Conservation (phyloP, 2,113 vertebrate genomes). For the Haplochromis burtoni region DNA sequence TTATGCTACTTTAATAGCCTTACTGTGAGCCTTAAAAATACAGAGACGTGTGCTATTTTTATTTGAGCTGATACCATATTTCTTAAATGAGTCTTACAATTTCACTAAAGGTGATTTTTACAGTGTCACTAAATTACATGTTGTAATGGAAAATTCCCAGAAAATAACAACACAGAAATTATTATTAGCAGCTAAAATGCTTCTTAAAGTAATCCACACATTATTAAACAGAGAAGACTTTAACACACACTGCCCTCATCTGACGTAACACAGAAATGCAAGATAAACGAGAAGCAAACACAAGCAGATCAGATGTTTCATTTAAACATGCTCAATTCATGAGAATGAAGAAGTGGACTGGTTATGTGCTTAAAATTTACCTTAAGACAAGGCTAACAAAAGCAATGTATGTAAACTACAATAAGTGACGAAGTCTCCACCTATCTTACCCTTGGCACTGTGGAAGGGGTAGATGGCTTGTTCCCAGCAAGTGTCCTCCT, state of each 20-base stretch:
- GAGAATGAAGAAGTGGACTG: not conserved
- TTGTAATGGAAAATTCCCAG: not conserved
- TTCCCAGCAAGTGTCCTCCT: constrained; percentile 95
- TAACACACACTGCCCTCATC: constrained; percentile 23
- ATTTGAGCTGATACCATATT: not conserved
- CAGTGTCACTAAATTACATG: not conserved
- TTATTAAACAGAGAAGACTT: not conserved
- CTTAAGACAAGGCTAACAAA: not conserved
- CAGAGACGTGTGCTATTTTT: not conserved
- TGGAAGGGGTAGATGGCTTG: constrained; percentile 95
- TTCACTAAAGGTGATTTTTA: not conserved
- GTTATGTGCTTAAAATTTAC: not conserved
- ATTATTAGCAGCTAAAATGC: not conserved
- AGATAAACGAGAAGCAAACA: not conserved
- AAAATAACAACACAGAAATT: not conserved
- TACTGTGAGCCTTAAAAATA: not conserved
- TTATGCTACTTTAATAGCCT: not conserved
- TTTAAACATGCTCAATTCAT: not conserved
- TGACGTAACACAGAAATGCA: constrained; percentile 26
- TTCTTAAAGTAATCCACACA: not conserved
- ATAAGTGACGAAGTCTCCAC: not conserved
- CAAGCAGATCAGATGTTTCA: not conserved
- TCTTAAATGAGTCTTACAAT: not conserved
- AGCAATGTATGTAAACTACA: not conserved
- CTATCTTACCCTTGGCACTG: constrained; percentile 70